Base-by-base conservation (phyloP, 2,113 vertebrate species). In the Pollimyrus isidori region DNA sequence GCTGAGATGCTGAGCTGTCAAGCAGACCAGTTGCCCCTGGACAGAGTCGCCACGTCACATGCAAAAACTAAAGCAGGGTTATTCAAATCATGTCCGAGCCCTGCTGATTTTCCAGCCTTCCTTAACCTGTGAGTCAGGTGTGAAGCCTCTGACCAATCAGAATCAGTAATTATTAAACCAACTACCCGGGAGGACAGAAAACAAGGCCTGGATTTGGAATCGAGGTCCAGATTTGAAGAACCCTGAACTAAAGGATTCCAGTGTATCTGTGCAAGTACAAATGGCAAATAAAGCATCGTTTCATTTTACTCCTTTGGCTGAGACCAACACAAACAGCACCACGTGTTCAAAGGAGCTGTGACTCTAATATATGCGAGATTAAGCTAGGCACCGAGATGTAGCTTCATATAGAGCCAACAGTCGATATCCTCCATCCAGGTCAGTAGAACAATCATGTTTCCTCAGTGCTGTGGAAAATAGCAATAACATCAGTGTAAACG, bases 1-100 rank as follows among this genome's bases (percentile, higher is more conserved):
- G 80, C 73, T 58, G 56, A 76, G 65, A 90, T 89, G 90, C 80
- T 89, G 89, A 90, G 53, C 87, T 91, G 88, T 91, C 90, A 92
- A 80, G 30, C 89, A 65, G 88, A 89, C 83, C 90, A 91, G 91
- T 91, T 92, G 80, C 91, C 46, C 85, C 88, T 91, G 50, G n/a
- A 49, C 19, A n/a, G 80, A 46, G 35, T 11, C 1, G 58, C 30
- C n/a, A 65, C 23, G 17, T 52, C 50, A 9, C 7, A 1, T 53
- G 52, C 17, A 53, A 53, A 53, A 53, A 53, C 4, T 19, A 53
- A 19, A 53, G 17, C n/a, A n/a, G n/a, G n/a, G n/a, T n/a, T n/a
- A n/a, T n/a, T n/a, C n/a, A n/a, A n/a, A n/a, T n/a, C n/a, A n/a
- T n/a, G n/a, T n/a, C n/a, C n/a, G n/a, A n/a, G n/a, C n/a, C n/a